Evolutionary conservation across 1,140 invertebrate species (phyloP), one percentile per base, ranked within the genome.

Genomic region (Drosophila melanica): DNA sequence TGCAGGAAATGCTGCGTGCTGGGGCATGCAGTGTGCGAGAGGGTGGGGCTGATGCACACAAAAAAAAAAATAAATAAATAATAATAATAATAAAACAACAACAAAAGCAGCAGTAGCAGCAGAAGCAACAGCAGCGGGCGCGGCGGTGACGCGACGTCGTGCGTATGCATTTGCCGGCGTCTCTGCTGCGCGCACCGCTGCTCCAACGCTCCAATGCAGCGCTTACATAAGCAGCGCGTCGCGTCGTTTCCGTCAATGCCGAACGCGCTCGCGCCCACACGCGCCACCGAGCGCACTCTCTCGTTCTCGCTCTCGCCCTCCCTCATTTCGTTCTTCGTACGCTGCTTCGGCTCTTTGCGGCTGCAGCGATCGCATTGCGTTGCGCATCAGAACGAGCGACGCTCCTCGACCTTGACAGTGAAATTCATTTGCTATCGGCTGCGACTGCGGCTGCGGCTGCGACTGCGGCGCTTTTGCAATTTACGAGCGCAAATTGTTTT

Each of bases 361-460:
- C 78, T 62, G 75, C 63, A 59, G 63, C 77, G 81, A 89, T 87
- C 82, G 71, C 80, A 75, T 75, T 89, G 84, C 84, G 84, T 89
- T 84, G 84, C 89, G 84, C 89, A 79, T 91, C 82, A 85, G 82
- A 90, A 91, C 90, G 86, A 91, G 55, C 64, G 55, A 73, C 70
- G 70, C 55, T 73, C 78, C 62, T 91, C 90, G 90, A 91, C 90
- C 90, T 91, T 91, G 90, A 86, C 90, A 91, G 84, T 91, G 90
- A 91, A 91, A 91, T 84, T 90, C 85, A 89, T 72, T 79, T 75
- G 54, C 57, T 71, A 51, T 66, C 53, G 64, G 39, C 35, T 41
- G 66, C 55, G 41, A 41, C 60, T 23, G 63, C 30, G 64, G 63
- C 48, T n/a, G 58, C 47, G 76, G 39, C 72, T 48, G 41, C 10